phyloP scores from a whole-genome alignment of 2,113 vertebrate genomes.

The Phalacrocorax pelagicus region DNA sequence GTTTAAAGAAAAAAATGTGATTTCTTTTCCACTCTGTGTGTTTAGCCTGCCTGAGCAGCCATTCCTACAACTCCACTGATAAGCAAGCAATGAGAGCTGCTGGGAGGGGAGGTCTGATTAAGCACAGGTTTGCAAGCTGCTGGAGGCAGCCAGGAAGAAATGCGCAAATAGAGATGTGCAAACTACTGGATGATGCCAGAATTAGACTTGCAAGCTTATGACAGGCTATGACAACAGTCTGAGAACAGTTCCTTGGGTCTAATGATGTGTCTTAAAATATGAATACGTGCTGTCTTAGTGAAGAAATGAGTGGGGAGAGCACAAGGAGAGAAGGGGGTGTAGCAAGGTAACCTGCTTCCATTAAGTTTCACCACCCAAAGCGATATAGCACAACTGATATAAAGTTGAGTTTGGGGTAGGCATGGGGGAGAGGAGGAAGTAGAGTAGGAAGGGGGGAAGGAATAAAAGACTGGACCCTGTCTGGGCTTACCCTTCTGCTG shows the following conservation, averaged over 20 bases:
- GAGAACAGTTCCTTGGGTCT: background rate
- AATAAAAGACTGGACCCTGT: background rate
- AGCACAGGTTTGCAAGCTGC: background rate
- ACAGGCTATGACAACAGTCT: background rate
- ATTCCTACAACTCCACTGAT: background rate
- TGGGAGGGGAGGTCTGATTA: slow-evolving; percentile 10
- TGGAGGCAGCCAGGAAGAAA: background rate
- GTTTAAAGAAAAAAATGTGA: slow-evolving; percentile 4
- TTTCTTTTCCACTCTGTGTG: background rate
- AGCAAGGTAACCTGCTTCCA: background rate
- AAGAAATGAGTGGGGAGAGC: background rate
- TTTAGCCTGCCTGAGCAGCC: background rate
- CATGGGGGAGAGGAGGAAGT: background rate
- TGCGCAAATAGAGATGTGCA: background rate
- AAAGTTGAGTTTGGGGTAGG: background rate
- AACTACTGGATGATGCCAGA: background rate
- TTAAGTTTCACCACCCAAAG: background rate
- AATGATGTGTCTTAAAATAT: background rate
- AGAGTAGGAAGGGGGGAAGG: background rate
- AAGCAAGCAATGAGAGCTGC: background rate
- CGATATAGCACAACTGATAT: background rate
- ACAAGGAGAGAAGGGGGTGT: background rate
- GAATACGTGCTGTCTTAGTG: background rate
- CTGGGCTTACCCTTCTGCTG: background rate
- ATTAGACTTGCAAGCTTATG: background rate